phyloP scores from a whole-genome alignment of 2,113 vertebrate species.

The Cnemophilus loriae region DNA sequence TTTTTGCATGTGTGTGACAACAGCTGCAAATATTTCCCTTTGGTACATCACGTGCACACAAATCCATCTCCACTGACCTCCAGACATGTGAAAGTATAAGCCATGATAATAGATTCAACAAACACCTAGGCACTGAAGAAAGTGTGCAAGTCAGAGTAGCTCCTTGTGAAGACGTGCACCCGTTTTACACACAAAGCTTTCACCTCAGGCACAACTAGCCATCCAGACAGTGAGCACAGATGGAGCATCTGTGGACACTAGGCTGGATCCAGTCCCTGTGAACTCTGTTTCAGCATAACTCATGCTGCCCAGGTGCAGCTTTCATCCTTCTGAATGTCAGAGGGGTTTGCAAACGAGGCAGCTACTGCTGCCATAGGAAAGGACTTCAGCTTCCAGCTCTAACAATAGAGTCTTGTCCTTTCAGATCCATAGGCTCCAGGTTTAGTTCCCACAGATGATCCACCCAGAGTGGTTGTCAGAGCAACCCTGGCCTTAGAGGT shows the following conservation, averaged over 20 bases:
- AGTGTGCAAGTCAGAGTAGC: not conserved
- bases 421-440: not conserved
- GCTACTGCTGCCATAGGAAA: not conserved
- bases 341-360: not conserved
- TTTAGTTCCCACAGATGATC: slow-evolving; percentile 26
- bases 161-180: not conserved
- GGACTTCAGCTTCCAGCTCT: not conserved
- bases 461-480: slow-evolving; percentile 2
- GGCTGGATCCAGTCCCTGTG: not conserved
- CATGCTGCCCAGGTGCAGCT: not conserved
- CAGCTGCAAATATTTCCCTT: slow-evolving; percentile 8
- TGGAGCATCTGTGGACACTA: not conserved
- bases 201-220: not conserved
- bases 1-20: not conserved
- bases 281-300: not conserved
- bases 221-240: not conserved
- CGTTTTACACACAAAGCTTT: not conserved
- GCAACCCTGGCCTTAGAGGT: slow-evolving; percentile 12
- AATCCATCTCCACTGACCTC: not conserved
- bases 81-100: not conserved
- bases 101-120: not conserved
- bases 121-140: not conserved
- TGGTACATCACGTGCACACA: not conserved
- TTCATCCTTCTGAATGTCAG: not conserved
- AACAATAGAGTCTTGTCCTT: slow-evolving; percentile 26